Evolutionary conservation across 2,888 invertebrate species (phyloP).

Genomic region (Itoplectis maculator): DNA sequence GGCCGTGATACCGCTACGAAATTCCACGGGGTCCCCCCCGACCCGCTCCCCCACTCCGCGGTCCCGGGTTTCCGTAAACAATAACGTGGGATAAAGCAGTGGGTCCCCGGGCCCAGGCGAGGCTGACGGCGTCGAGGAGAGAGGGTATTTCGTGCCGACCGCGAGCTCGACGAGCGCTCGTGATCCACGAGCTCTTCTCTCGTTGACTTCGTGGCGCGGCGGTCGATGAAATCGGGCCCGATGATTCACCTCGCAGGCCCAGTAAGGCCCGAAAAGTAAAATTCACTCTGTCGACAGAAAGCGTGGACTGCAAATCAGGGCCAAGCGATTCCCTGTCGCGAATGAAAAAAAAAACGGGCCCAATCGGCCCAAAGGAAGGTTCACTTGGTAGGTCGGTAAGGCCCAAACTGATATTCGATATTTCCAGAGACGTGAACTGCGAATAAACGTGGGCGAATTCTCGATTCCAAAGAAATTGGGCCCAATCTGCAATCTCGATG

Average conservation of each 20-base stretch:
- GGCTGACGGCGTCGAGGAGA: conserved; percentile 16
- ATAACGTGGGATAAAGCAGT: conserved; percentile 55
- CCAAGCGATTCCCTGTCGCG: conserved; percentile 41
- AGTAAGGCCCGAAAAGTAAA: conserved; percentile 8
- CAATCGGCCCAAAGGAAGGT: neutral
- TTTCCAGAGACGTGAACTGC: neutral
- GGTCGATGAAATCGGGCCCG: conserved; percentile 27
- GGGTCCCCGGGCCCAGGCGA: conserved; percentile 30
- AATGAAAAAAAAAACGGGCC: conserved; percentile 28
- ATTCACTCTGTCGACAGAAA: neutral
- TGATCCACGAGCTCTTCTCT: conserved; percentile 34
- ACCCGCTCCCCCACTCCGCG: conserved; percentile 34
- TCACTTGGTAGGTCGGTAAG: neutral
- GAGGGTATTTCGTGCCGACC: conserved; percentile 44
- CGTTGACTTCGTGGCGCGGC: conserved; percentile 51
- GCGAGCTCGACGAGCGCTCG: conserved; percentile 11
- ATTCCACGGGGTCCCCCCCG: conserved; percentile 52
- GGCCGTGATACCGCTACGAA: conserved; percentile 64
- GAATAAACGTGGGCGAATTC: neutral
- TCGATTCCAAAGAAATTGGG: neutral
- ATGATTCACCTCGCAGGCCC: conserved; percentile 19
- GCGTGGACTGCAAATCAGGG: neutral
- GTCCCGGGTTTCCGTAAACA: conserved; percentile 64
- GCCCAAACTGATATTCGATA: neutral
- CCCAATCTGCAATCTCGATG: too few species aligned